A percentile compares a stretch with the other conserved stretches of the same genome.
Conservation (phyloP, 2,888 invertebrate species). For the Isoperla grammatica region DNA sequence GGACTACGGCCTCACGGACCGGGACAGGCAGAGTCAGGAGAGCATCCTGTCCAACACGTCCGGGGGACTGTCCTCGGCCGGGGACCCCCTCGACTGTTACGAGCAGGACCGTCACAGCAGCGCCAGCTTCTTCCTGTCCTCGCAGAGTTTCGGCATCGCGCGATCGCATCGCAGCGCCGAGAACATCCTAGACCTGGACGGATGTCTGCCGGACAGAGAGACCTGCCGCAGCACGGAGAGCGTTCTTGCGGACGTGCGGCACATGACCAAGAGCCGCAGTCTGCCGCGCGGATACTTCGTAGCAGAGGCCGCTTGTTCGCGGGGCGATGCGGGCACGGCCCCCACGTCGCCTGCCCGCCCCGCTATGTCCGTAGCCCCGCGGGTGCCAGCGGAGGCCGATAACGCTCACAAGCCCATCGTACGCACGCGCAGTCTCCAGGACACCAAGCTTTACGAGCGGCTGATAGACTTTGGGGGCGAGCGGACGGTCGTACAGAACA, state of each 20-base stretch:
- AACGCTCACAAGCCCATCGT: slow-evolving; percentile 38
- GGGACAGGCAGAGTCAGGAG: slow-evolving; percentile 43
- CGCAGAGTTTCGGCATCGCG: slow-evolving; percentile 33
- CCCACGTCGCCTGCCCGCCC: neutral
- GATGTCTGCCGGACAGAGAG: neutral
- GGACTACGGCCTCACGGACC: slow-evolving; percentile 60
- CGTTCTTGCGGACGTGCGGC: slow-evolving; percentile 70
- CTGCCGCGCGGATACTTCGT: slow-evolving; percentile 49
- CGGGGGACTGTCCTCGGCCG: slow-evolving; percentile 33
- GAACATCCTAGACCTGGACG: slow-evolving; percentile 51
- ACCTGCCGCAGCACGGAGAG: slow-evolving; percentile 63
- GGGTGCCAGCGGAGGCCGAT: neutral
- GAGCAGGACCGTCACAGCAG: slow-evolving; percentile 51
- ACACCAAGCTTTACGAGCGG: slow-evolving; percentile 36
- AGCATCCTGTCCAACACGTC: slow-evolving; percentile 39
- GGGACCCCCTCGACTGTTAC: slow-evolving; percentile 39
- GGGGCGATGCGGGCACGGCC: slow-evolving; percentile 39
- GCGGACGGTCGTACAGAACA: neutral
- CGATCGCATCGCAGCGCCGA: slow-evolving; percentile 58
- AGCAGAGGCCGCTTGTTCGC: slow-evolving; percentile 44
- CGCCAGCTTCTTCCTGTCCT: slow-evolving; percentile 75
- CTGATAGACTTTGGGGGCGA: neutral
- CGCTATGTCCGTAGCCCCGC: neutral
- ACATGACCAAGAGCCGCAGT: slow-evolving; percentile 61
- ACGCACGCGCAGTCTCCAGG: slow-evolving; percentile 45